Evolutionary conservation across 1,140 invertebrate species (phyloP).

Genomic region (Parapsyche elsis): DNA sequence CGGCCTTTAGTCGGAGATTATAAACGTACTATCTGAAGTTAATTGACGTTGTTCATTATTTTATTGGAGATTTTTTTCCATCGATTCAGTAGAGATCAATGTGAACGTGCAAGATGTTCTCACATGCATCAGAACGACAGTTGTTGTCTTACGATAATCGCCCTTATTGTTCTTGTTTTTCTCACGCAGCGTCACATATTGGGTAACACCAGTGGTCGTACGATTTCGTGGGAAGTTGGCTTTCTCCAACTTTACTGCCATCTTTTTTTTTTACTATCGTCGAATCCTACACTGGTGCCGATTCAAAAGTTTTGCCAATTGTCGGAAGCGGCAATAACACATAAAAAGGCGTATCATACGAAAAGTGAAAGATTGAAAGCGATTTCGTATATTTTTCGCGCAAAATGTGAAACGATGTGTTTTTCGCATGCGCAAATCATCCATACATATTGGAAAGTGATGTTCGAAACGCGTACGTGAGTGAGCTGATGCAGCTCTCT

Average conservation of each 20-base stretch:
- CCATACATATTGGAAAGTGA: not conserved
- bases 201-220: conserved; percentile 7
- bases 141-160: conserved; percentile 16
- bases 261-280: not conserved
- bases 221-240: conserved; percentile 21
- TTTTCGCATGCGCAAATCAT: not conserved
- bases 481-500: too few species aligned
- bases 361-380: not conserved
- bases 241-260: conserved; percentile 7
- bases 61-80: not conserved
- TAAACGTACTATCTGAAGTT: too few species aligned
- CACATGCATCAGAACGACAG: conserved; percentile 21
- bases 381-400: not conserved
- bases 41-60: not conserved
- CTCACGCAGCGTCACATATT: conserved; percentile 27
- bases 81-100: not conserved
- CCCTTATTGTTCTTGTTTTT: conserved; percentile 25
- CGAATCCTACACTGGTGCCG: not conserved
- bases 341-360: not conserved
- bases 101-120: conserved; percentile 9
- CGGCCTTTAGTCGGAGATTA: too few species aligned
- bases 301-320: not conserved
- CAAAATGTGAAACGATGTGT: not conserved
- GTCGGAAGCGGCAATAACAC: not conserved
- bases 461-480: not conserved